Conservation (phyloP, 2,888 invertebrate genomes). For the Antheraea assamensis region DNA sequence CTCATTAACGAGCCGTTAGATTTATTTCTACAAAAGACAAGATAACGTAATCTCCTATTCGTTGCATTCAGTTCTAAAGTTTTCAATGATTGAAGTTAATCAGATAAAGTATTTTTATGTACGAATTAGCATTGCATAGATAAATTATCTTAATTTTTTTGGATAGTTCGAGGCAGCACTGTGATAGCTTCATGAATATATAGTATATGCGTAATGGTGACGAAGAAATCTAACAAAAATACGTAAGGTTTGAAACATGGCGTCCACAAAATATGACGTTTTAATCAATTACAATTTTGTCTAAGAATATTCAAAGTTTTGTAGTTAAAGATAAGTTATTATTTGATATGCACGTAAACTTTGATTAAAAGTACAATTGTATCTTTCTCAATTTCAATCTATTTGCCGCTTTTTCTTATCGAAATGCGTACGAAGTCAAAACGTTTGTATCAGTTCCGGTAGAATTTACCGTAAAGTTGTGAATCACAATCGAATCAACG, state of each 20-base stretch:
- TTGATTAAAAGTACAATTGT: not conserved
- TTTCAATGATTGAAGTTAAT: too few species aligned
- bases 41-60: too few species aligned
- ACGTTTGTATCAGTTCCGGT: constrained; percentile 10
- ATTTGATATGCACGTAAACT: not conserved
- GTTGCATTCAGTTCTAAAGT: too few species aligned
- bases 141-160: too few species aligned
- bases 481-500: constrained; percentile 51
- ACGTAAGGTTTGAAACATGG: not conserved
- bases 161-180: too few species aligned
- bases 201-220: not conserved
- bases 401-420: not conserved
- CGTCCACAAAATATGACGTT: not conserved
- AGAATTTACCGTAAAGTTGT: constrained; percentile 29
- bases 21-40: too few species aligned
- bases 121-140: not conserved
- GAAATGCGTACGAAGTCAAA: not conserved
- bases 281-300: not conserved
- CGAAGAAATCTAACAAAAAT: not conserved
- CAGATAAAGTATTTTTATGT: not conserved
- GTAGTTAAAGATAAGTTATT: not conserved
- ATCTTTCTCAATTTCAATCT: not conserved
- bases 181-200: not conserved
- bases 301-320: too few species aligned
- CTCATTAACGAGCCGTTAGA: too few species aligned